Evolutionary conservation across 1,140 invertebrate genomes (phyloP).

Genomic region (Drosophila subobscura): DNA sequence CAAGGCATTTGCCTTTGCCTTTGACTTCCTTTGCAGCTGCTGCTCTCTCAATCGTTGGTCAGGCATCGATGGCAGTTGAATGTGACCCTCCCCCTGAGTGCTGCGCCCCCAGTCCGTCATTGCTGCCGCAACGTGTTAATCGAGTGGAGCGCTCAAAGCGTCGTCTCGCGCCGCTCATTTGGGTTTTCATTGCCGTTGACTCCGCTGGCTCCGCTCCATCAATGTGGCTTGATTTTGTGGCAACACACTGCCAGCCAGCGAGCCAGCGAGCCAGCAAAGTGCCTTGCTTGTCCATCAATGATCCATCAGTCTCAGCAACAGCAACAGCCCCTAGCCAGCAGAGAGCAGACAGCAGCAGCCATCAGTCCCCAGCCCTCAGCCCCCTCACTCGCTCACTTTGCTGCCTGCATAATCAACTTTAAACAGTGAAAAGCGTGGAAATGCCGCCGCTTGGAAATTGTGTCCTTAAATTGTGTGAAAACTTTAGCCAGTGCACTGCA

Average conservation of each 20-base stretch:
- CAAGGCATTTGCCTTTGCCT: no score
- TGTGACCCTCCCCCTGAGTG: background rate
- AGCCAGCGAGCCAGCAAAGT: background rate
- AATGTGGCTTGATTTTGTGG: conserved; percentile 57
- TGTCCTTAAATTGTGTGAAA: background rate
- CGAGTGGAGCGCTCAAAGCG: conserved; percentile 67
- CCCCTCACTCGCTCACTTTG: no score
- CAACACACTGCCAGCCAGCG: conserved; percentile 1
- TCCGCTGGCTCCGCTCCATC: conserved; percentile 34
- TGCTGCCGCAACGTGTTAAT: conserved; percentile 54
- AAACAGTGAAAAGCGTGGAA: no score
- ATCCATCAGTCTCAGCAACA: conserved; percentile 32
- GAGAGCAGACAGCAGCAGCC: no score
- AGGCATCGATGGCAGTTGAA: no score
- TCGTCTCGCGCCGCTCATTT: conserved; percentile 47
- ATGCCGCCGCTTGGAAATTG: conserved; percentile 18
- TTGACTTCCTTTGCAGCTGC: conserved; percentile 30
- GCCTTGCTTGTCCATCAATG: conserved; percentile 57
- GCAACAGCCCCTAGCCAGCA: no score
- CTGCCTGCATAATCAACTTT: no score
- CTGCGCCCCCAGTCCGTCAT: background rate
- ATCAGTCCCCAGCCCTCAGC: no score
- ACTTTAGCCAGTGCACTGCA: no score
- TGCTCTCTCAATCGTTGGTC: background rate
- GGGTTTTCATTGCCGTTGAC: conserved; percentile 32